Conservation (phyloP, 2,113 vertebrate species). For the Daubentonia madagascariensis region DNA sequence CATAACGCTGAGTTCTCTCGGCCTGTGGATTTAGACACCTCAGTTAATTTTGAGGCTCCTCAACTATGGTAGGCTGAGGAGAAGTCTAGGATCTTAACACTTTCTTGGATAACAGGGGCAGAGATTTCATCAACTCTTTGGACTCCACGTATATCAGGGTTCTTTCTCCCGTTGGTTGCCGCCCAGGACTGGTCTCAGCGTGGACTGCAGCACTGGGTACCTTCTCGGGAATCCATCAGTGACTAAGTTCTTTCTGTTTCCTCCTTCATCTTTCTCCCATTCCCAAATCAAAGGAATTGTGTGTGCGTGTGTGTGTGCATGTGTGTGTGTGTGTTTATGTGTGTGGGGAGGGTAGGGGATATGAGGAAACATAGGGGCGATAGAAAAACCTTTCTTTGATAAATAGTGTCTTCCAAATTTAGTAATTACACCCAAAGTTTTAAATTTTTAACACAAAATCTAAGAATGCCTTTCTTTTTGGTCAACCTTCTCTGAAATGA, state of each 20-base stretch:
- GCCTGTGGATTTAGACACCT: not conserved
- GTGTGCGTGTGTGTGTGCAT: not conserved
- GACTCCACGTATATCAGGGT: rapidly evolving
- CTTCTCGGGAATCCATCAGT: not conserved
- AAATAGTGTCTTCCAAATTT: not conserved
- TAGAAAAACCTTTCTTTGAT: not conserved
- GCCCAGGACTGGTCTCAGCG: no score
- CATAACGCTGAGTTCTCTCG: not conserved
- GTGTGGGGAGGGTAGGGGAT: not conserved
- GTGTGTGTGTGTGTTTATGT: not conserved
- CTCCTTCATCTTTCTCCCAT: not conserved
- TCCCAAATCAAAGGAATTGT: not conserved
- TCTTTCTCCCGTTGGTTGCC: not conserved
- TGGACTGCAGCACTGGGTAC: not conserved
- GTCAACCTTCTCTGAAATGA: not conserved
- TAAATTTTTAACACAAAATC: not conserved
- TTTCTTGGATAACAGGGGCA: not conserved
- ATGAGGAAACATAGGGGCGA: not conserved
- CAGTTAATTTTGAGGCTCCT: not conserved
- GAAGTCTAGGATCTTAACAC: not conserved
- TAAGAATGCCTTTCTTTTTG: not conserved
- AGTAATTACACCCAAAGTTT: not conserved
- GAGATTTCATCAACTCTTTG: not conserved
- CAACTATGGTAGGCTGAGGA: not conserved
- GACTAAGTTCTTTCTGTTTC: not conserved